Base-by-base conservation (phyloP, 2,113 vertebrate species). In the Callocephalon fimbriatum region DNA sequence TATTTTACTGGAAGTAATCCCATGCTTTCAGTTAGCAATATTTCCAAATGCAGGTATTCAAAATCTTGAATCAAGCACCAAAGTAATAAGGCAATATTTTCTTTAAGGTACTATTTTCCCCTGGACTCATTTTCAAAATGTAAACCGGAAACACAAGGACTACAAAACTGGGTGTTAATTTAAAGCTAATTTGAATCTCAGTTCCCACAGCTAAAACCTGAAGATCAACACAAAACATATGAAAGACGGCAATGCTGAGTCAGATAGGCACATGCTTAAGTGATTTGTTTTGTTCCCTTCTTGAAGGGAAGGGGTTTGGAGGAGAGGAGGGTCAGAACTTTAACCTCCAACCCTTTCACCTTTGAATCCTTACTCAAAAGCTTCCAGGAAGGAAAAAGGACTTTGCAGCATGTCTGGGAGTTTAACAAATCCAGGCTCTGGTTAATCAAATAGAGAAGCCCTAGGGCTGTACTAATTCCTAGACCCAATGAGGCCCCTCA, bases 331-430 rank as follows among this genome's bases (percentile, higher is more conserved):
- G 79, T 96, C 90, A 95, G 92, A 92, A 94, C 80, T 94, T 92
- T 95, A 94, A 95, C 92, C 95, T 97, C 95, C 82, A 95, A 77
- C 86, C 96, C 91, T 94, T 97, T 97, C 92, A 97, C 91, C 95
- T 95, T 92, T 95, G 91, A 95, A 96, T 95, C 80, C 66, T 92
- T 85, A 61, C 91, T 94, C 96, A 97, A 96, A 97, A 87, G 91
- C 76, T 94, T 91, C 76, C 80, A 89, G 88, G 91, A 84, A 91
- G 88, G 79, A 78, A 95, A 97, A 92, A 81, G 72, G 54, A 92
- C 72, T 95, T 95, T 96, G 68, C 82, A 93, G 79, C 61, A 78
- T 91, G 82, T 84, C 88, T 88, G 79, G 44, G 81, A 58, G 9
- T 94, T 96, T 96, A 97, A 97, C 95, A 95, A 95, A 97, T 84